Base-by-base conservation (phyloP, 2,113 vertebrate species). In the Eidolon helvum region DNA sequence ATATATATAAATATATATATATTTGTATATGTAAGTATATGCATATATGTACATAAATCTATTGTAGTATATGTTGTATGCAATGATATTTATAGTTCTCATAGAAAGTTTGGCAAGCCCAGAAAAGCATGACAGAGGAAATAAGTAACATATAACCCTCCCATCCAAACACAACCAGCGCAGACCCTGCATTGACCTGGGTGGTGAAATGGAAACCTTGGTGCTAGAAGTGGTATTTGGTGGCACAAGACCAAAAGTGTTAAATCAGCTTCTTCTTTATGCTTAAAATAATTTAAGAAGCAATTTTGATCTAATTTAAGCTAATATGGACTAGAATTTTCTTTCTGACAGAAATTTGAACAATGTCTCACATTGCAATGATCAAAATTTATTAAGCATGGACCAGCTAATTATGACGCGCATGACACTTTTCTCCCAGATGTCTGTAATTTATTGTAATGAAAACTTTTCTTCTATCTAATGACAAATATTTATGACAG, bases 281-380 rank as follows among this genome's bases (percentile, higher is more conserved):
- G 48, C n/a, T 48, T 82, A 59, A 96, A 86, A 53, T 69, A 68
- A 80, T 65, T 82, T 78, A 79, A 87, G 24, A 91, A 91, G 33
- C 2, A 48, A 35, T 66, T 91, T 61, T 14, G 4, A 19, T 33
- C 19, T 38, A 91, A 55, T 53, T 35, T 55, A 66, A 9, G 55
- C 6, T 33, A 79, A 61, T 45, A 40, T 22, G 5, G 50, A 50
- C 22, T 50, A 71, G 28, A 61, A 68, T 72, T 83, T 74, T 66
- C 12, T 90, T 74, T 30, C 40, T 78, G 2, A 33, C 91, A 53
- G 19, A 96, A 72, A 91, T 53, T 78, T 90, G 38, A 61, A 45
- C 14, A 78, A 10, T 66, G 21, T 48, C 22, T 19, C 8, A 57
- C 5, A 45, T 4, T 57, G 12, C 38, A 77, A 40, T 68, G 38